Evolutionary conservation across 2,797 vertebrate genomes (phyloP).

Genomic region (Manis crassicaudata): DNA sequence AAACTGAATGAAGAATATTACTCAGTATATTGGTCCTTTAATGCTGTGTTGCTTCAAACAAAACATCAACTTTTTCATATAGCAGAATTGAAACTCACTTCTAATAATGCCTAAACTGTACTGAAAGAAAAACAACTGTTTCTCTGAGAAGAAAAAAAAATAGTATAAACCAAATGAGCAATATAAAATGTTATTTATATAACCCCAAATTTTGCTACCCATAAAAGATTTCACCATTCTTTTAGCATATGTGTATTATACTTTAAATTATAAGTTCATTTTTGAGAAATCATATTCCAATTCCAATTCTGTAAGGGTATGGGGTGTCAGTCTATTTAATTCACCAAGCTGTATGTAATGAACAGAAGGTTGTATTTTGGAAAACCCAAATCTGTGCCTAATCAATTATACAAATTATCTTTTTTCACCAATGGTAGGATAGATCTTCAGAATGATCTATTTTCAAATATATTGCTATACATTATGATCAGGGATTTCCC

Average conservation of each 20-base stretch:
- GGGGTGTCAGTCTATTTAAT: not conserved
- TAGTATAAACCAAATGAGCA: conserved; percentile 27
- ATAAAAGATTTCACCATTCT: conserved; percentile 44
- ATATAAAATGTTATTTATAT: conserved; percentile 39
- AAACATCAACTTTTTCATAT: conserved; percentile 37
- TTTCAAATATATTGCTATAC: conserved; percentile 14
- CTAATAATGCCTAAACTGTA: conserved; percentile 37
- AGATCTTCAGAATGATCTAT: conserved; percentile 29
- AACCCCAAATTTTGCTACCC: conserved; percentile 38
- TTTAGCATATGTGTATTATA: not conserved
- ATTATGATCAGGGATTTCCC: not conserved
- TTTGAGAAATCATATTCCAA: conserved; percentile 40
- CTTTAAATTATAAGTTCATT: conserved; percentile 37
- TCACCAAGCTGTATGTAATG: conserved; percentile 7
- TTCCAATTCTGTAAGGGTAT: not conserved
- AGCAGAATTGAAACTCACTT: conserved; percentile 32
- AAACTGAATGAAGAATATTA: conserved; percentile 34
- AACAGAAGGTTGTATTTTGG: conserved; percentile 18
- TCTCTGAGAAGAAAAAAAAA: conserved; percentile 54
- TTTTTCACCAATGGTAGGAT: not conserved
- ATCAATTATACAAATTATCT: not conserved
- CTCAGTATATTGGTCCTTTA: not conserved
- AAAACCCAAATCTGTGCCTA: conserved; percentile 37
- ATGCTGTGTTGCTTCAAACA: conserved; percentile 19
- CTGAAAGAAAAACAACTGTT: conserved; percentile 48